These are phyloP conservation scores for Mechanitis messenoides DNA, from an alignment of 2,888 invertebrate species.

Conservation along the genomic window DNA sequence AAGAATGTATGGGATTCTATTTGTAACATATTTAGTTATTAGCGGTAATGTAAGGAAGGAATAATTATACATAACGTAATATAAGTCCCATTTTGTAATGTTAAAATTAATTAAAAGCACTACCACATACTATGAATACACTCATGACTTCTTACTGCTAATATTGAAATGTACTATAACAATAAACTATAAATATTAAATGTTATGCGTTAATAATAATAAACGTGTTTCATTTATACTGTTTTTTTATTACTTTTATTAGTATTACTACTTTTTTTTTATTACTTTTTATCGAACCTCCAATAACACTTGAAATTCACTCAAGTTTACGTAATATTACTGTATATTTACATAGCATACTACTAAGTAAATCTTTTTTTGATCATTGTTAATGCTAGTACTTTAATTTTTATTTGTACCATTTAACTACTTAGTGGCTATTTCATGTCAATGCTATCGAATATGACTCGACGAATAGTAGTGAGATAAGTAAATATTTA, in stretches of 20 bases:
- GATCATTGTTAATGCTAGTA: too few species aligned
- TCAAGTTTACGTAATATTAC: too few species aligned
- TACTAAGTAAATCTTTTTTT: too few species aligned
- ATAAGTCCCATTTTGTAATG: constrained; percentile 74
- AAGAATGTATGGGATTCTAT: constrained; percentile 58
- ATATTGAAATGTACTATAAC: constrained; percentile 77
- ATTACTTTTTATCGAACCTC: too few species aligned
- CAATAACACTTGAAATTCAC: too few species aligned
- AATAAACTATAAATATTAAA: constrained; percentile 79
- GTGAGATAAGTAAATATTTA: too few species aligned
- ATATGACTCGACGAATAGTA: too few species aligned
- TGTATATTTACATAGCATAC: too few species aligned
- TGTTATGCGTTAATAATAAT: constrained; percentile 84
- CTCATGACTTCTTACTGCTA: constrained; percentile 75
- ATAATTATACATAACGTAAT: constrained; percentile 50
- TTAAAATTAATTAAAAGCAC: constrained; percentile 71
- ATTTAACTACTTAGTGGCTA: too few species aligned
- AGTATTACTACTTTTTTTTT: not conserved
- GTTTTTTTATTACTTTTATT: constrained; percentile 13
- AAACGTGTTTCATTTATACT: constrained; percentile 51
- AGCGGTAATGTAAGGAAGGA: constrained; percentile 42
- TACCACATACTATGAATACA: constrained; percentile 73
- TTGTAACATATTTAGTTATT: constrained; percentile 52
- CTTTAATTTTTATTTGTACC: too few species aligned
- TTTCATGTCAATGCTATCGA: too few species aligned